A percentile compares a stretch with the other conserved stretches of the same genome.
Evolutionary conservation across 2,888 invertebrate genomes (phyloP).

Genomic region (Cenopis cana): DNA sequence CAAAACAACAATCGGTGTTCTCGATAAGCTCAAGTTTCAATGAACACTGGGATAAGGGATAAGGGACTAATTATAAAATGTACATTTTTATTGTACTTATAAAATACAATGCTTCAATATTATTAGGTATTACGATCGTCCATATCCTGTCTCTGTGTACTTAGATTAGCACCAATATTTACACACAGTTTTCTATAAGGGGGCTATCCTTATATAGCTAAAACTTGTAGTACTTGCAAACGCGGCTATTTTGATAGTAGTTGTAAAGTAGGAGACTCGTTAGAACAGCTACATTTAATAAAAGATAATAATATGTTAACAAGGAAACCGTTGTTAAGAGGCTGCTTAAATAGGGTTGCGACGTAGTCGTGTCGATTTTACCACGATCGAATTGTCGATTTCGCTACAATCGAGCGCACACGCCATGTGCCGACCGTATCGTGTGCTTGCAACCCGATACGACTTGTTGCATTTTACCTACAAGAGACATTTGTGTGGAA

Average conservation of each 20-base stretch:
- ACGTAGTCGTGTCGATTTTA: conserved; percentile 63
- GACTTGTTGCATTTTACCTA: conserved; percentile 64
- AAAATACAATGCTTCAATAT: background rate
- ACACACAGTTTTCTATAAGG: background rate
- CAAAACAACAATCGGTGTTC: background rate
- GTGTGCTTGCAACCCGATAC: conserved; percentile 72
- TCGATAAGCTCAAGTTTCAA: background rate
- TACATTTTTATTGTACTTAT: background rate
- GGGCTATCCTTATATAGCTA: background rate
- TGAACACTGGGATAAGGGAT: background rate
- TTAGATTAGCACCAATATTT: background rate
- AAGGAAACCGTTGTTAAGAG: conserved; percentile 26
- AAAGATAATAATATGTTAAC: conserved; percentile 30
- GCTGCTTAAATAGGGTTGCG: conserved; percentile 50
- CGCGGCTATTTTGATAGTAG: background rate
- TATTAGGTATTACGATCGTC: background rate
- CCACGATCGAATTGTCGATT: conserved; percentile 72
- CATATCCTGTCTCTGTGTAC: background rate
- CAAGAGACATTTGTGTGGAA: conserved; percentile 46
- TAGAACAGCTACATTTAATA: background rate
- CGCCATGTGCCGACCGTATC: conserved; percentile 69
- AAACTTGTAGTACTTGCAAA: background rate
- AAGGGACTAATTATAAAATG: background rate
- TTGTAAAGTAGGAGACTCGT: background rate
- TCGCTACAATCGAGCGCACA: conserved; percentile 69